A percentile compares a stretch with the other conserved stretches of the same genome.
Conservation (phyloP, 2,888 invertebrate species). For the Spisula solida region DNA sequence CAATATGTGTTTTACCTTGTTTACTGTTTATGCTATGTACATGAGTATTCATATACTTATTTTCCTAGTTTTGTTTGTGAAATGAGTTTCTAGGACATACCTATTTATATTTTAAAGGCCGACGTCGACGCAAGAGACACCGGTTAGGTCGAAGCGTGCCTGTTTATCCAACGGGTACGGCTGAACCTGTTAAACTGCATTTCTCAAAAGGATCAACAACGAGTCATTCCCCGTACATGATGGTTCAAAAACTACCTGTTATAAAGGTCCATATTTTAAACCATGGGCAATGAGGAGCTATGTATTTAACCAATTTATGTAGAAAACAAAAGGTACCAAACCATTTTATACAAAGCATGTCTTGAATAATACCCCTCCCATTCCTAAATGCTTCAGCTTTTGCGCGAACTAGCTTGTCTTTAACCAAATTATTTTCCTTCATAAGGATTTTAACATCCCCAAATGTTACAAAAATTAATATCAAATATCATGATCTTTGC, state of each 20-base stretch:
- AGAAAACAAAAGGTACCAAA: constrained; percentile 57
- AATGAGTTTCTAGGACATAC: constrained; percentile 29
- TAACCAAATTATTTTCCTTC: background rate
- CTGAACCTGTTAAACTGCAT: constrained; percentile 75
- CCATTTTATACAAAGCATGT: constrained; percentile 73
- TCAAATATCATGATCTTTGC: too few relatives aligned
- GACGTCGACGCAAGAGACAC: constrained; percentile 73
- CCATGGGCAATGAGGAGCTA: constrained; percentile 70
- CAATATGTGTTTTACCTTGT: background rate
- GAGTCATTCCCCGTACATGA: constrained; percentile 74
- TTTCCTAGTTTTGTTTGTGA: background rate
- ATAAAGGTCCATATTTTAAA: constrained; percentile 82
- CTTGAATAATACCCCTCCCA: constrained; percentile 4
- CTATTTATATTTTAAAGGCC: constrained; percentile 73
- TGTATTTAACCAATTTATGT: constrained; percentile 54
- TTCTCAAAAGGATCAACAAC: constrained; percentile 75
- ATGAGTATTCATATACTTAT: background rate
- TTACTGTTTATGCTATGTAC: background rate
- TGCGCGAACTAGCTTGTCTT: background rate
- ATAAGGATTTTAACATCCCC: background rate
- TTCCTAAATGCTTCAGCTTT: background rate
- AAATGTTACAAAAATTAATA: too few relatives aligned
- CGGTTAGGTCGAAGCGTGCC: constrained; percentile 64
- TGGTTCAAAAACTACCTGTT: constrained; percentile 80
- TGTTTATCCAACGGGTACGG: constrained; percentile 57